Evolutionary conservation across 2,888 invertebrate species (phyloP).

Genomic region (Epirrhoe tristata): DNA sequence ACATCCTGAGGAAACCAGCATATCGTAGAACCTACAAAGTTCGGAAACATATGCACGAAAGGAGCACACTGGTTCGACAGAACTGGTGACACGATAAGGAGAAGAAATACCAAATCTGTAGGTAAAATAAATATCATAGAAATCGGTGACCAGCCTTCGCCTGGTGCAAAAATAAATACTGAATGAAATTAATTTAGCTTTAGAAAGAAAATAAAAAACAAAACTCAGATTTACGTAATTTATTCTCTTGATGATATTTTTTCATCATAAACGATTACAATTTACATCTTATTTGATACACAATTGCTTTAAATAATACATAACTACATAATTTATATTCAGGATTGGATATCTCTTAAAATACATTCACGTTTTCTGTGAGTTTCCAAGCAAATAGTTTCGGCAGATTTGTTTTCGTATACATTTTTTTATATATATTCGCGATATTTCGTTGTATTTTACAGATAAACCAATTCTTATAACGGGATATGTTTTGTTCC

Average conservation of each 20-base stretch:
- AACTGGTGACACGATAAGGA: too few species aligned
- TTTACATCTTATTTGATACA: conserved; percentile 79
- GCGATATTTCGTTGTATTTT: conserved; percentile 69
- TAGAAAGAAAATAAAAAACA: conserved; percentile 52
- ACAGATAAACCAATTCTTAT: conserved; percentile 59
- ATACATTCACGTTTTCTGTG: conserved; percentile 62
- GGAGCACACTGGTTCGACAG: too few species aligned
- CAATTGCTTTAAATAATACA: conserved; percentile 71
- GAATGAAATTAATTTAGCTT: too few species aligned
- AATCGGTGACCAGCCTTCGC: too few species aligned
- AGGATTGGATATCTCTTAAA: conserved; percentile 64
- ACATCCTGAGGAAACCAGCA: too few species aligned
- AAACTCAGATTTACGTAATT: conserved; percentile 63
- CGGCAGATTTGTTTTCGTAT: conserved; percentile 71
- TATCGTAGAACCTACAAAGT: too few species aligned
- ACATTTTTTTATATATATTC: conserved; percentile 65
- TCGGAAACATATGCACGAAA: too few species aligned
- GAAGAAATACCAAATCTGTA: too few species aligned
- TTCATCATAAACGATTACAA: conserved; percentile 77
- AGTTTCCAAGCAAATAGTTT: conserved; percentile 60
- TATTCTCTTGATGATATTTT: conserved; percentile 76
- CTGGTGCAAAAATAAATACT: too few species aligned
- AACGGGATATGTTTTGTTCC: conserved; percentile 79
- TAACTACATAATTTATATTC: conserved; percentile 70
- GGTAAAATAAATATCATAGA: too few species aligned